A percentile compares a stretch with the other conserved stretches of the same genome.
Conservation (phyloP, 1,140 invertebrate species). For the Choristoneura fumiferana region DNA sequence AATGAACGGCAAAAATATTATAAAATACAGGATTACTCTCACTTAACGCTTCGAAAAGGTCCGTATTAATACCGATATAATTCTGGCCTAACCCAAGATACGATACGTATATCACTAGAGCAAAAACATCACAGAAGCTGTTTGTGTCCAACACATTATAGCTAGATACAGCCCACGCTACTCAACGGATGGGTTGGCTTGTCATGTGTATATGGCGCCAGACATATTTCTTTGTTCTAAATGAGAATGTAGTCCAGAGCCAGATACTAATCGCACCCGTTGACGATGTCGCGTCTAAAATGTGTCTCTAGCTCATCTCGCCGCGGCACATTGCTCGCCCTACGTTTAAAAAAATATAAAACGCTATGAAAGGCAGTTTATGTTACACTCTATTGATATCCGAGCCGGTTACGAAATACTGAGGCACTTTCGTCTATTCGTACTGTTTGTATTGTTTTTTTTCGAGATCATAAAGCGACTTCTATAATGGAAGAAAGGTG, state of each 20-base stretch:
- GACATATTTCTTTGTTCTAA: no score
- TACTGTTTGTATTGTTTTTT: conserved; percentile 38
- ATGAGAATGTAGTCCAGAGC: no score
- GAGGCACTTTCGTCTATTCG: conserved; percentile 64
- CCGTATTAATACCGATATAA: conserved; percentile 37
- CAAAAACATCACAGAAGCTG: conserved; percentile 73
- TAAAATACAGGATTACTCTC: conserved; percentile 51
- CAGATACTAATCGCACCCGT: no score
- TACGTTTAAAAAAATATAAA: conserved; percentile 71
- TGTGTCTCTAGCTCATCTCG: conserved; percentile 43
- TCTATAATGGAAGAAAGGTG: conserved; percentile 5
- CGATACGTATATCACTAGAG: conserved; percentile 56
- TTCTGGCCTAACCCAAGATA: conserved; percentile 54
- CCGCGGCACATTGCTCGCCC: conserved; percentile 26
- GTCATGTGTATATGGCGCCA: no score
- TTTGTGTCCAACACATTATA: conserved; percentile 56
- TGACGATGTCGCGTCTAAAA: conserved; percentile 22
- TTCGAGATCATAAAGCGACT: conserved; percentile 48
- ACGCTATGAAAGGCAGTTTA: conserved; percentile 66
- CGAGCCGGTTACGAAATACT: conserved; percentile 45
- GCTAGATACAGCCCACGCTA: no score
- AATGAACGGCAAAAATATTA: conserved; percentile 64
- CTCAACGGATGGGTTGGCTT: no score
- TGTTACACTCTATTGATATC: conserved; percentile 53
- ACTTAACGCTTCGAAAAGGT: conserved; percentile 26